Conservation (phyloP, 2,113 vertebrate genomes). For the Sardina pilchardus region DNA sequence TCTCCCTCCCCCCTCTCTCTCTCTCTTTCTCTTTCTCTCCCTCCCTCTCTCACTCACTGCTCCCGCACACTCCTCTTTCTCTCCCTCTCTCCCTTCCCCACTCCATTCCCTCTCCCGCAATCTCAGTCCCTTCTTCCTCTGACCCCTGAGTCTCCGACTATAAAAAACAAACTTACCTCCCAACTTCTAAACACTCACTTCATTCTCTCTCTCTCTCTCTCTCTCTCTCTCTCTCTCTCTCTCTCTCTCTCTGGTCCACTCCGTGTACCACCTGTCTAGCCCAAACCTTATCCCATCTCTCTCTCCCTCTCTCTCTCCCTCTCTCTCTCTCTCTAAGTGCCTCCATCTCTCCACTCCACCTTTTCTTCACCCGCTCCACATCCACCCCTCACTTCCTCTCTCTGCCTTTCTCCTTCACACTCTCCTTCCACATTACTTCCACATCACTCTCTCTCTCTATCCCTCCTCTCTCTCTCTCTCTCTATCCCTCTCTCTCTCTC, state of each 20-base stretch:
- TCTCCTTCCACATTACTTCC: conserved; percentile 7
- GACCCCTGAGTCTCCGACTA: too few relatives aligned
- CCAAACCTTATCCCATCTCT: not conserved
- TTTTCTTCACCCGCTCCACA: not conserved
- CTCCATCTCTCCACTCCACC: not conserved
- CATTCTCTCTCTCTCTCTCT: not conserved
- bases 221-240: not conserved
- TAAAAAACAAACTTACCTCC: too few relatives aligned
- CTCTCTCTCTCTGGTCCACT: not conserved
- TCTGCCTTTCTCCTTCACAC: not conserved
- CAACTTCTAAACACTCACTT: not conserved
- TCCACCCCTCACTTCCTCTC: not conserved
- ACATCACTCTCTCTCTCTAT: not conserved
- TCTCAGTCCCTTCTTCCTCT: not conserved
- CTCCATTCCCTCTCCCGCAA: too few relatives aligned
- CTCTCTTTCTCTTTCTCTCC: not conserved
- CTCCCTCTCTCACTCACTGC: not conserved
- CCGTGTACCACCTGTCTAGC: not conserved
- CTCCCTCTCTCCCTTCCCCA: too few relatives aligned
- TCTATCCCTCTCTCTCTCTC: not conserved
- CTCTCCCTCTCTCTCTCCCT: not conserved
- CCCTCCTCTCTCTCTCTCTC: not conserved
- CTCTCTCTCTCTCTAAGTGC: not conserved
- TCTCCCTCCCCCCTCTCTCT: not conserved
- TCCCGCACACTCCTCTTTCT: too few relatives aligned